These are phyloP conservation scores for Achroia grisella DNA, from an alignment of 1,140 invertebrate species.

Conservation along the genomic window DNA sequence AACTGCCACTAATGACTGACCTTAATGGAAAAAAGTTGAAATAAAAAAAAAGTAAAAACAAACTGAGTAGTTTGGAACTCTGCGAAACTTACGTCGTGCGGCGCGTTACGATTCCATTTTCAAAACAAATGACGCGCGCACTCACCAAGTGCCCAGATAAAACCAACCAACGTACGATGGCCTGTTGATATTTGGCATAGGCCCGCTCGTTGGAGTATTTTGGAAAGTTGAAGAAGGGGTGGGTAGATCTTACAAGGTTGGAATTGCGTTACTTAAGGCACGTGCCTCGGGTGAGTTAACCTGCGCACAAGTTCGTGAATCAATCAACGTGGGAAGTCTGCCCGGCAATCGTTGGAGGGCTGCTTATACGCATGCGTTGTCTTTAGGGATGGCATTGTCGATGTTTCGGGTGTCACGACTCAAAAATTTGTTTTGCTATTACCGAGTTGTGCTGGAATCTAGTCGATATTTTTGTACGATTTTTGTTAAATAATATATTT, in stretches of 20 bases:
- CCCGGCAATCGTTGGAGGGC: conserved; percentile 39
- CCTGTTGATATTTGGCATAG: conserved; percentile 17
- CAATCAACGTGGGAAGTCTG: conserved; percentile 60
- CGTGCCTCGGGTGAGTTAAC: conserved; percentile 52
- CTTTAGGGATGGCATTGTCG: conserved; percentile 31
- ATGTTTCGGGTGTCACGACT: conserved; percentile 18
- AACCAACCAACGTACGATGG: conserved; percentile 14
- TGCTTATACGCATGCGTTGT: conserved; percentile 43
- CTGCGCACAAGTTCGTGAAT: conserved; percentile 66
- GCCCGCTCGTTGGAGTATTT: conserved; percentile 3
- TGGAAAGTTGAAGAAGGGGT: conserved; percentile 10
- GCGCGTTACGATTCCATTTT: conserved; percentile 20
- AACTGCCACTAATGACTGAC: no score
- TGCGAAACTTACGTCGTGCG: conserved; percentile 1
- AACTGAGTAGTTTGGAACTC: conserved; percentile 2
- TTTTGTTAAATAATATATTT: no score
- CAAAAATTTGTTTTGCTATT: conserved; percentile 10
- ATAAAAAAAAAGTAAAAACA: neutral
- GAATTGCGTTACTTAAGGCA: conserved; percentile 45
- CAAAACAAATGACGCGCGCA: conserved; percentile 22
- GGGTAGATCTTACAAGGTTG: conserved; percentile 31
- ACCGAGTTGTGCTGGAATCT: neutral
- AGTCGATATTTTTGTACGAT: conserved; percentile 3
- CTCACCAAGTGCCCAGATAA: conserved; percentile 24
- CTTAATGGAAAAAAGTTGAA: no score